phyloP scores from a whole-genome alignment of 1,140 invertebrate species.

The Diachasmimorpha longicaudata region DNA sequence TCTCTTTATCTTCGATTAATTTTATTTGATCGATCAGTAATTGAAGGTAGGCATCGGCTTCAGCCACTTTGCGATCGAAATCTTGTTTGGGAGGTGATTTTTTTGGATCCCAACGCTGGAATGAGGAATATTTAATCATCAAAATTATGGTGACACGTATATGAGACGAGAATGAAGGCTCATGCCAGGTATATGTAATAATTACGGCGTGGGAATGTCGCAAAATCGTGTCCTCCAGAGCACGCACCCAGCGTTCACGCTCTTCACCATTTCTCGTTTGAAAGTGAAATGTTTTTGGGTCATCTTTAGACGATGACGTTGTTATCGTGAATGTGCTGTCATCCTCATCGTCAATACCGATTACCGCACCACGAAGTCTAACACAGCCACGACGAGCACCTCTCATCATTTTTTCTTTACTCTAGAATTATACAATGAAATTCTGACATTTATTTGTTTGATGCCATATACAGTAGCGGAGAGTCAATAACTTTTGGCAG shows the following conservation, averaged over 20 bases:
- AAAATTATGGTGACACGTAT: neutral
- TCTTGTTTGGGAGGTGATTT: constrained; percentile 72
- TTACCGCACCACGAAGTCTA: constrained; percentile 88
- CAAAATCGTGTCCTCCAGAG: constrained; percentile 92
- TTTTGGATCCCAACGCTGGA: constrained; percentile 67
- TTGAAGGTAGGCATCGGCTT: constrained; percentile 96
- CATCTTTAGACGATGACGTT: constrained; percentile 70
- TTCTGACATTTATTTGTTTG: neutral
- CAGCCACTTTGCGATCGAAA: constrained; percentile 90
- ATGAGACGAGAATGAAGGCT: neutral
- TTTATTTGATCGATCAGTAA: constrained; percentile 93
- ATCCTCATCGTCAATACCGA: constrained; percentile 99
- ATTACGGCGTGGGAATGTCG: constrained; percentile 74
- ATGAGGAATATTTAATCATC: neutral
- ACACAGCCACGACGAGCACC: constrained; percentile 96
- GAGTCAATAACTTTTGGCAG: no score
- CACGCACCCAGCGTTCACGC: constrained; percentile 93
- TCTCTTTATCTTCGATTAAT: constrained; percentile 63
- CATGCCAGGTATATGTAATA: neutral
- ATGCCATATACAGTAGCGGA: no score
- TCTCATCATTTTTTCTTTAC: constrained; percentile 98
- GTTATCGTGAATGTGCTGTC: constrained; percentile 99
- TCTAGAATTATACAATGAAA: constrained; percentile 70
- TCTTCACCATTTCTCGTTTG: constrained; percentile 91
- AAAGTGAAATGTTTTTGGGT: constrained; percentile 99